Conservation (phyloP, 2,888 invertebrate species). For the Macropis europaea region DNA sequence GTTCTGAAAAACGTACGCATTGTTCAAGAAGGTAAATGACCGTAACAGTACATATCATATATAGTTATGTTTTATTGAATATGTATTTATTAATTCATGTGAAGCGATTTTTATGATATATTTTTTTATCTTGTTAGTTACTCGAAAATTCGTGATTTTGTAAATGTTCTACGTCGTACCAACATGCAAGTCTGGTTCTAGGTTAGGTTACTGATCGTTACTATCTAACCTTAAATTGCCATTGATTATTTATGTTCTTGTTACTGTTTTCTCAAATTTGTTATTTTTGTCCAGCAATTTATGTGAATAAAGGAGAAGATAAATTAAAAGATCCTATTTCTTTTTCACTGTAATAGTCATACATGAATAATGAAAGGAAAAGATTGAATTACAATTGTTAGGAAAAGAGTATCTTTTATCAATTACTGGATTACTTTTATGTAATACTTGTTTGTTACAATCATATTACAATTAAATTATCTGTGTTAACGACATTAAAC, state of each 20-base stretch:
- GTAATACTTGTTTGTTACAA: not conserved
- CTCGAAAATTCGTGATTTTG: not conserved
- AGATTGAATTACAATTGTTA: not conserved
- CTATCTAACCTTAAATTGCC: constrained; percentile 53
- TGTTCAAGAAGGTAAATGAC: constrained; percentile 21
- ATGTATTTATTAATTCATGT: not conserved
- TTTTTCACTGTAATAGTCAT: not conserved
- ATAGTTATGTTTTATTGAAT: not conserved
- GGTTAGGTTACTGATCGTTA: constrained; percentile 54
- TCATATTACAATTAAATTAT: not conserved
- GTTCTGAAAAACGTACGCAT: constrained; percentile 46
- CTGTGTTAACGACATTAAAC: not conserved
- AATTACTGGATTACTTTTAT: not conserved
- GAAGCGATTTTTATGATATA: not conserved
- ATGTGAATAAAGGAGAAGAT: not conserved
- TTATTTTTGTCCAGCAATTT: not conserved
- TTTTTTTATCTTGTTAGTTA: not conserved
- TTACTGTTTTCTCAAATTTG: not conserved
- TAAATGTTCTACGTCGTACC: constrained; percentile 8
- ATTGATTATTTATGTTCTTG: constrained; percentile 11
- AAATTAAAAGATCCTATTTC: not conserved
- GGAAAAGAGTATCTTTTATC: not conserved
- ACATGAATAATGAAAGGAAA: not conserved
- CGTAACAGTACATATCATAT: not conserved
- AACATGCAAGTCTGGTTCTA: constrained; percentile 29